A percentile compares a stretch with the other conserved stretches of the same genome.
phyloP scores from a whole-genome alignment of 1,140 invertebrate species.

The Drosophila insularis region DNA sequence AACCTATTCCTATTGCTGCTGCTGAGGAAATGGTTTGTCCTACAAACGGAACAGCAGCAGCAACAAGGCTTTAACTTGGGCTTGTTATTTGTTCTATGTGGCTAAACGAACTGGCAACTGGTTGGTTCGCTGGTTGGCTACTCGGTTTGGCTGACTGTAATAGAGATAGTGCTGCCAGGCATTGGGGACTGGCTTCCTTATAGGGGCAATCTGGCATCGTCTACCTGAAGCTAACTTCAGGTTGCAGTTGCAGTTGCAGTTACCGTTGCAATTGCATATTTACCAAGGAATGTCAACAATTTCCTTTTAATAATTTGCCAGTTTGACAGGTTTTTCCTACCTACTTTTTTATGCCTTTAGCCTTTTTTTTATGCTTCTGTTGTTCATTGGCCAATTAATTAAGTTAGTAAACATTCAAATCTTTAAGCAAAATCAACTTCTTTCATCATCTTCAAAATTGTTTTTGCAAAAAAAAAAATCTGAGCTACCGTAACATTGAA shows the following conservation, averaged over 20 bases:
- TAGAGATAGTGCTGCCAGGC: conserved; percentile 64
- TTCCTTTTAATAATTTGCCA: conserved; percentile 78
- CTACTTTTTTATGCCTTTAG: neutral
- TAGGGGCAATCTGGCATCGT: conserved; percentile 77
- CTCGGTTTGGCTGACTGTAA: conserved; percentile 50
- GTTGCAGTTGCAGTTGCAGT: conserved; percentile 76
- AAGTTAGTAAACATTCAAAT: conserved; percentile 47
- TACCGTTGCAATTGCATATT: conserved; percentile 72
- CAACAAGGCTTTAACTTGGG: conserved; percentile 28
- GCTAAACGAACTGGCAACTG: conserved; percentile 30
- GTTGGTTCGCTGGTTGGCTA: conserved; percentile 8
- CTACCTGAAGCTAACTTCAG: conserved; percentile 53
- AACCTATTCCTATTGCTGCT: conserved; percentile 46
- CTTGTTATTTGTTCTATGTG: conserved; percentile 57
- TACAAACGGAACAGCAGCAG: conserved; percentile 38
- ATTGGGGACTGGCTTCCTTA: conserved; percentile 66
- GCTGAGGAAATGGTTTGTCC: conserved; percentile 73
- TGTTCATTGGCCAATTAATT: conserved; percentile 63
- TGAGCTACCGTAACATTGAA: conserved; percentile 58
- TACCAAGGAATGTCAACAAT: conserved; percentile 78
- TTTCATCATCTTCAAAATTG: conserved; percentile 30
- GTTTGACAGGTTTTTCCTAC: conserved; percentile 53
- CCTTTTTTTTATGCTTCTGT: conserved; percentile 14
- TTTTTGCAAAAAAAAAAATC: conserved; percentile 29
- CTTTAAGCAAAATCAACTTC: conserved; percentile 29